Conservation (phyloP, 2,113 vertebrate genomes). For the Poicephalus meyeri region DNA sequence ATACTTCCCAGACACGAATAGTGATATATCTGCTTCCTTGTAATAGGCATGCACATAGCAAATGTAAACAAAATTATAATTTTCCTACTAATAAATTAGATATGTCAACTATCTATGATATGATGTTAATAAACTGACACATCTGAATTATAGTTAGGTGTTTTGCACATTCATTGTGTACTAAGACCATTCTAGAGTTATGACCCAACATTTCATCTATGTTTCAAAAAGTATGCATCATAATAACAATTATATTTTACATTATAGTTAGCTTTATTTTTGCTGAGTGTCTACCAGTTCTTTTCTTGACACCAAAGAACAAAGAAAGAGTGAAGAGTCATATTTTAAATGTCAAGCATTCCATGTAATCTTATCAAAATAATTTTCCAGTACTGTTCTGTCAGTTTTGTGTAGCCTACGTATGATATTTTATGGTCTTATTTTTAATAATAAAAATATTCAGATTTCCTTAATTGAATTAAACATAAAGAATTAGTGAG, state of each 20-base stretch:
- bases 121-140: not conserved
- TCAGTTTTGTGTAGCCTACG: not conserved
- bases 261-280: not conserved
- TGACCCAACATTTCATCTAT: not conserved
- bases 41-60: not conserved
- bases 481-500: conserved; percentile 94
- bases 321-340: not conserved
- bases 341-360: not conserved
- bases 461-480: conserved; percentile 75
- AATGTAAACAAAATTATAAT: not conserved
- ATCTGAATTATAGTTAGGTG: not conserved
- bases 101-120: not conserved
- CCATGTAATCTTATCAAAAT: not conserved
- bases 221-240: not conserved
- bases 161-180: not conserved
- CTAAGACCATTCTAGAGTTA: not conserved
- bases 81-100: not conserved
- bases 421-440: not conserved
- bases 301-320: not conserved
- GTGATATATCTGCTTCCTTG: not conserved
- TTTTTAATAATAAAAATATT: not conserved
- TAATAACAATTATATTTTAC: not conserved
- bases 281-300: not conserved
- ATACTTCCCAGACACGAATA: not conserved
- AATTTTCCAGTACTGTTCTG: not conserved